Percentiles rank a stretch among this genome's conserved stretches.
phyloP scores from a whole-genome alignment of 64 coral and sea anemone species.

The Porites lutea region DNA sequence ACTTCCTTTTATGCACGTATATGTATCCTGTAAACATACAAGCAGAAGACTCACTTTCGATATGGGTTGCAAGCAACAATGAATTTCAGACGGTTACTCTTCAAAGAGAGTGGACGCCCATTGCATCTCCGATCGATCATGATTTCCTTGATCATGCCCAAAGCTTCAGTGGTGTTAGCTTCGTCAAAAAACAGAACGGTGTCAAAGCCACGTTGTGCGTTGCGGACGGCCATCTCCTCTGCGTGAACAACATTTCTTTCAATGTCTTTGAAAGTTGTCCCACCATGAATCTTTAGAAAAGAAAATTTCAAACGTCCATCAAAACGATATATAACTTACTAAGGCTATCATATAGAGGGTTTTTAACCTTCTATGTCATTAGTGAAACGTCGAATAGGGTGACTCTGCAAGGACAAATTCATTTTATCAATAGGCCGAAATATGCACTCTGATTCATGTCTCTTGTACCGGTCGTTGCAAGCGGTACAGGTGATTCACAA shows the following conservation, averaged over 20 bases:
- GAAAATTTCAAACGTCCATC: not conserved
- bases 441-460: too few species aligned
- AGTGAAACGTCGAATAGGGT: too few species aligned
- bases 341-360: too few species aligned
- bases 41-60: constrained; percentile 41
- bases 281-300: constrained; percentile 65
- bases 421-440: too few species aligned
- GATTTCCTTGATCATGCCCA: constrained; percentile 79
- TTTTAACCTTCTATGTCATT: too few species aligned
- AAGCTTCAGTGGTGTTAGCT: constrained; percentile 77
- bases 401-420: too few species aligned
- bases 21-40: too few species aligned
- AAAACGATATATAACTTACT: too few species aligned
- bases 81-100: constrained; percentile 53
- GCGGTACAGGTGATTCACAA: too few species aligned
- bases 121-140: constrained; percentile 83
- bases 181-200: constrained; percentile 84
- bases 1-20: too few species aligned
- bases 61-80: constrained; percentile 86
- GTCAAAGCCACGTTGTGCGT: constrained; percentile 32
- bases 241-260: constrained; percentile 71
- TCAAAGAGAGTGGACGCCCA: constrained; percentile 26
- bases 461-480: too few species aligned
- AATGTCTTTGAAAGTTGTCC: constrained; percentile 71
- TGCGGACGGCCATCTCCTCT: constrained; percentile 48